Percentiles rank a stretch among this genome's conserved stretches.
These are phyloP conservation scores for Drosophila melanocephala DNA, from an alignment of 2,888 invertebrate genomes.

Conservation along the genomic window DNA sequence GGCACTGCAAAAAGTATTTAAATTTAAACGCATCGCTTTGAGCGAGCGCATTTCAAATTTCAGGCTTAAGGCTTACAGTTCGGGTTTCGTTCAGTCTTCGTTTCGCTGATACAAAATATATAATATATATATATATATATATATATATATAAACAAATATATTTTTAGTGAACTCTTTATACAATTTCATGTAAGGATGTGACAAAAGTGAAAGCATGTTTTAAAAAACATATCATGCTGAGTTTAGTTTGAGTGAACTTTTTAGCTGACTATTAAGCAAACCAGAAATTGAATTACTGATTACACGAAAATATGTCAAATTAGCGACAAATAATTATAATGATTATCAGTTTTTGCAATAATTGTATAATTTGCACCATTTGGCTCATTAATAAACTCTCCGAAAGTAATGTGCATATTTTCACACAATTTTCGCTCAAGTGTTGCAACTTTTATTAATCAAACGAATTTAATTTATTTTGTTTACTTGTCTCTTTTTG, in stretches of 20 bases:
- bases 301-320: slow-evolving; percentile 26
- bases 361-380: slow-evolving; percentile 22
- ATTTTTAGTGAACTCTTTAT: background rate
- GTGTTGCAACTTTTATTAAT: slow-evolving; percentile 17
- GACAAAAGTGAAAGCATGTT: background rate
- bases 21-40: slow-evolving; percentile 51
- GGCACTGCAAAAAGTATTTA: slow-evolving; percentile 58
- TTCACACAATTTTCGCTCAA: slow-evolving; percentile 24
- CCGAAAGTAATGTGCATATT: slow-evolving; percentile 11
- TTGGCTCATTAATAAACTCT: slow-evolving; percentile 24
- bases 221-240: background rate
- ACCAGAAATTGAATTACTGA: background rate
- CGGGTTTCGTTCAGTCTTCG: slow-evolving; percentile 2
- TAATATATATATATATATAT: background rate
- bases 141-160: background rate
- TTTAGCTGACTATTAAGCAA: background rate
- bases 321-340: background rate
- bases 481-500: slow-evolving; percentile 10
- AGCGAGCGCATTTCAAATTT: slow-evolving; percentile 51
- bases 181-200: slow-evolving; percentile 38
- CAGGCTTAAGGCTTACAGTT: slow-evolving; percentile 28
- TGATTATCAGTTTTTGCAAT: slow-evolving; percentile 23
- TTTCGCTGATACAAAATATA: background rate
- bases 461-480: slow-evolving; percentile 1
- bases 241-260: background rate